phyloP scores from a whole-genome alignment of 2,888 invertebrate species.

The Mantis religiosa region DNA sequence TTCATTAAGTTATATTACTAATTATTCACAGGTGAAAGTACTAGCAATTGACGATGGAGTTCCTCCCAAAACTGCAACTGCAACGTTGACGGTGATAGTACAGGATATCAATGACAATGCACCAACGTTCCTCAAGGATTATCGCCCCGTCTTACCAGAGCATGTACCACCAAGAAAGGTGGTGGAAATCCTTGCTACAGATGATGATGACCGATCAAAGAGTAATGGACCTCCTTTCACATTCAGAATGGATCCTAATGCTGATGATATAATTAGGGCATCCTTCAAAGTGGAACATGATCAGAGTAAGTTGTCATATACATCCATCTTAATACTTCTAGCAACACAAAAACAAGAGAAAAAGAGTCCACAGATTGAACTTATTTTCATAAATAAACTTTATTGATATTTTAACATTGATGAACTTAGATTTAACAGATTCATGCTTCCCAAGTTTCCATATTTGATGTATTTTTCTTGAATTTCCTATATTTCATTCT shows the following conservation, averaged over 20 bases:
- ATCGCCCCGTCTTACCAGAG: conserved; percentile 87
- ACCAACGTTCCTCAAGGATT: conserved; percentile 88
- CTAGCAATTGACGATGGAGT: conserved; percentile 92
- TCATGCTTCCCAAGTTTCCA: too few species aligned
- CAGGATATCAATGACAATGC: conserved; percentile 95
- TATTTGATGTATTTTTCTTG: too few species aligned
- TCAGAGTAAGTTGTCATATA: conserved; percentile 64
- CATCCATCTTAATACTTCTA: neutral
- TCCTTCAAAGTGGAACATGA: conserved; percentile 96
- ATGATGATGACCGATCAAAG: conserved; percentile 89
- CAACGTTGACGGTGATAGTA: conserved; percentile 88
- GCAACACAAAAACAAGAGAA: too few species aligned
- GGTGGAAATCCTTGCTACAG: conserved; percentile 88
- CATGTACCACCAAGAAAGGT: conserved; percentile 89
- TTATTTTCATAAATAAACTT: too few species aligned
- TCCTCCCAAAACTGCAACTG: conserved; percentile 89
- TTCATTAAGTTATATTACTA: neutral
- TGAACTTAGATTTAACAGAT: too few species aligned
- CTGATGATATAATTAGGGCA: conserved; percentile 87
- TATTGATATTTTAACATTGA: too few species aligned
- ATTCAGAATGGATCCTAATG: conserved; percentile 87
- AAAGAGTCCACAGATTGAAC: too few species aligned
- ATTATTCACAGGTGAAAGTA: conserved; percentile 67
- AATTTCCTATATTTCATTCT: too few species aligned
- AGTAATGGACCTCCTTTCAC: conserved; percentile 97